Evolutionary conservation across 2,113 vertebrate genomes (phyloP), one percentile per base, ranked within the genome.

Genomic region (Atlantisia rogersi): DNA sequence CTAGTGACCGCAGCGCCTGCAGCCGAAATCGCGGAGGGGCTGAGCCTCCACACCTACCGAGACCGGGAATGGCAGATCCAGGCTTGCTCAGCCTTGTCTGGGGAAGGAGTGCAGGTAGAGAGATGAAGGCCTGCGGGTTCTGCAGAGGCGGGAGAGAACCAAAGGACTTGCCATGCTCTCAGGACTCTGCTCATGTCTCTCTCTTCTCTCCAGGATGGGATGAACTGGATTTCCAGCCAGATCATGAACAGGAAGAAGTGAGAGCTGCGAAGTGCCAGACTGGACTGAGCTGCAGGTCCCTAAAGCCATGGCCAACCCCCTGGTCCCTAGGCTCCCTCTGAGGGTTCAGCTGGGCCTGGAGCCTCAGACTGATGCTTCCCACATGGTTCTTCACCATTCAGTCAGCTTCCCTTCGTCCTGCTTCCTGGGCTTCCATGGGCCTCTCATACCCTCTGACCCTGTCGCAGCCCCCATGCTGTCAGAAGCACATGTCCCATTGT

Each of bases 181-280:
- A 8, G 26, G 44, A 21, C 42, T 59, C n/a, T 4, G 2, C 62
- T 89, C 42, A 92, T 12, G 3, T 29, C 8, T 85, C 65, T 88
- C 25, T 71, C 64, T 83, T 95, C 52, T 80, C 40, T 55, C 60
- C 96, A 99, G 99, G 99, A 99, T 91, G 98, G 99, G 64, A 99
- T 99, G 98, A 98, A 98, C 97, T 99, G 99, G 99, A 99, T 99
- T 97, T 99, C 98, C 95, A 99, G 98, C 94, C 99, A 99, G 94
- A 98, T 99, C 93, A 96, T 98, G 92, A 98, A 98, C 67, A 98
- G 95, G 95, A 99, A 98, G 96, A 99, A 99, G 93, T 98, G 90
- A 98, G 50, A 94, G 69, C 56, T 64, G 70, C 8, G 1, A 85
- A 69, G 68, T 70, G 79, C 86, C 88, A 71, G 86, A 80, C 0